Conservation (phyloP, 2,888 invertebrate species). For the Pseudococcus longispinus region DNA sequence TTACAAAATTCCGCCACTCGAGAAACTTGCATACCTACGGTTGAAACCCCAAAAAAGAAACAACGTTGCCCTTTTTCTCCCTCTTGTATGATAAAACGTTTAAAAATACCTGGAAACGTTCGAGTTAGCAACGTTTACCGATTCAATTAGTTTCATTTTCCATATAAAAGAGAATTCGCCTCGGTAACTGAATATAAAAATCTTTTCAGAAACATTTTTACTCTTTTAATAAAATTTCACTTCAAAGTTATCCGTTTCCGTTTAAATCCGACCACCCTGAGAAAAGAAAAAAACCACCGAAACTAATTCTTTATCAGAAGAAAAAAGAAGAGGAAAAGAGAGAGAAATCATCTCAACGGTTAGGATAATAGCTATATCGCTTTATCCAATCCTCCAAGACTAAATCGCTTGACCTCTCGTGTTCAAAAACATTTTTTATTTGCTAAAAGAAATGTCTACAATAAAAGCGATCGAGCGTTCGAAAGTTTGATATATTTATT, state of each 20-base stretch:
- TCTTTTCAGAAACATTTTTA: conserved; percentile 10
- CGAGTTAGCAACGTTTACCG: conserved; percentile 3
- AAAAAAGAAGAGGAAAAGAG: background rate
- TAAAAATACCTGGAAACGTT: background rate
- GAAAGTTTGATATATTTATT: conserved; percentile 44
- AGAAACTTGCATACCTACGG: background rate
- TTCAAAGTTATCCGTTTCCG: conserved; percentile 15
- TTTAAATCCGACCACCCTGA: background rate
- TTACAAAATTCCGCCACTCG: background rate
- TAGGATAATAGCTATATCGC: conserved; percentile 7
- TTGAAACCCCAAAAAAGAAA: background rate
- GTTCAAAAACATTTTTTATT: conserved; percentile 42
- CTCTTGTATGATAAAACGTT: background rate
- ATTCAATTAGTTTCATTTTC: conserved; percentile 34
- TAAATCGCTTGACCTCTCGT: conserved; percentile 28
- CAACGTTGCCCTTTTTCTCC: background rate
- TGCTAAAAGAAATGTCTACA: conserved; percentile 34
- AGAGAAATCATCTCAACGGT: background rate
- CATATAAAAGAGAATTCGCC: conserved; percentile 20
- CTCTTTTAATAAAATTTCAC: conserved; percentile 33
- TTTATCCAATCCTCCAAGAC: conserved; percentile 12
- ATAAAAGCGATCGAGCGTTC: conserved; percentile 42
- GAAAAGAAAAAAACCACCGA: background rate
- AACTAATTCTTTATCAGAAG: background rate
- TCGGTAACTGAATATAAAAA: conserved; percentile 31